A percentile compares a stretch with the other conserved stretches of the same genome.
phyloP scores from a whole-genome alignment of 2,888 invertebrate species.

The Reticulitermes lucifugus region DNA sequence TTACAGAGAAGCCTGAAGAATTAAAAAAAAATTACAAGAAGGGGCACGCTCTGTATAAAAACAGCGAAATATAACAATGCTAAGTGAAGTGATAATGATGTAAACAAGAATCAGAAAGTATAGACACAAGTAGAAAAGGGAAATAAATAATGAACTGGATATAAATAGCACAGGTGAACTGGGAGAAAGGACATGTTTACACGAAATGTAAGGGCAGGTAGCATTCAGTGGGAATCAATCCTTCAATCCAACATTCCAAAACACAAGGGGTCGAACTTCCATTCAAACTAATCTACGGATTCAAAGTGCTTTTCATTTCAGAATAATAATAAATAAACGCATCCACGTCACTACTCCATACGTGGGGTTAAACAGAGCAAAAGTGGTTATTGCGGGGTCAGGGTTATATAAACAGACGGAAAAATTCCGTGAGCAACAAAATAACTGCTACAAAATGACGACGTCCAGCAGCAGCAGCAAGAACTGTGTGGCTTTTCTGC shows the following conservation, averaged over 20 bases:
- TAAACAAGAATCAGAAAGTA: neutral
- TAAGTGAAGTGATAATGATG: neutral
- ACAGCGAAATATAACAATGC: neutral
- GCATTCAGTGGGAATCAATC: slow-evolving; percentile 28
- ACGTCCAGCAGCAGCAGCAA: slow-evolving; percentile 19
- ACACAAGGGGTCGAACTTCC: slow-evolving; percentile 41
- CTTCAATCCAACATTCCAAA: slow-evolving; percentile 44
- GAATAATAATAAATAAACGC: slow-evolving; percentile 21
- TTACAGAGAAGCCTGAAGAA: neutral
- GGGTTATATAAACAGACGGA: slow-evolving; percentile 10
- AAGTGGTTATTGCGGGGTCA: slow-evolving; percentile 9
- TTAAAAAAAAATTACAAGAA: neutral
- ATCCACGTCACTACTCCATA: slow-evolving; percentile 38
- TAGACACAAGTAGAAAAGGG: neutral
- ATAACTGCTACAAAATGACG: neutral
- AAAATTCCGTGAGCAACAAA: slow-evolving; percentile 19
- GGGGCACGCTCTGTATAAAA: neutral
- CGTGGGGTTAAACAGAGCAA: slow-evolving; percentile 28
- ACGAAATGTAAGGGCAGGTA: neutral
- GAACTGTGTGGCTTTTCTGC: slow-evolving; percentile 43
- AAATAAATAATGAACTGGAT: neutral
- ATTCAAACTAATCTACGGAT: slow-evolving; percentile 45
- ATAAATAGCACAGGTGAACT: neutral
- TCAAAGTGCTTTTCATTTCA: slow-evolving; percentile 36
- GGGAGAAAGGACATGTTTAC: neutral